Evolutionary conservation across 2,797 vertebrate species (phyloP).

Genomic region (Hemitrygon akajei): DNA sequence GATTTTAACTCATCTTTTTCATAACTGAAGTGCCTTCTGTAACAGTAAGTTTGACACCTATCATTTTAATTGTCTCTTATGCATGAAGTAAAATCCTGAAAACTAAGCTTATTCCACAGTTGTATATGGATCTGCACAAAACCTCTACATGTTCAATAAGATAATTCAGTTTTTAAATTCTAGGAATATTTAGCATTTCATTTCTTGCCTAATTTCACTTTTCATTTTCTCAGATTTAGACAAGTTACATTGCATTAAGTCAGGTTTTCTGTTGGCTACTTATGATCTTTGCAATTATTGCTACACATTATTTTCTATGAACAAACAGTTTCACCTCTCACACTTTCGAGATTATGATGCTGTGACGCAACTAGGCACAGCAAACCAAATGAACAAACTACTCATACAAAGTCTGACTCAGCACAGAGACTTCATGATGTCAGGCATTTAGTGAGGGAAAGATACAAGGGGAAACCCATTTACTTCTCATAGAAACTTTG

Average conservation of each 20-base stretch:
- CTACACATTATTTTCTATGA: not conserved
- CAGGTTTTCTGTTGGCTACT: not conserved
- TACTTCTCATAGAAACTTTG: not conserved
- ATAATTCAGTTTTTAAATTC: not conserved
- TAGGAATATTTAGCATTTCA: not conserved
- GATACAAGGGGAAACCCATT: not conserved
- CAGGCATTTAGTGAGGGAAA: not conserved
- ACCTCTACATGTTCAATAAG: too few relatives aligned
- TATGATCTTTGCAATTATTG: not conserved
- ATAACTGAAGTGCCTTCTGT: not conserved
- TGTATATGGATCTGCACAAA: not conserved
- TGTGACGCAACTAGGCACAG: not conserved
- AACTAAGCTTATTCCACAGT: not conserved
- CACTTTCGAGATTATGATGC: not conserved
- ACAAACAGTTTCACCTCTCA: not conserved
- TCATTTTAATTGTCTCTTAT: not conserved
- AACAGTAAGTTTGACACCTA: not conserved
- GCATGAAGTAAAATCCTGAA: not conserved
- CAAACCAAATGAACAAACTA: not conserved
- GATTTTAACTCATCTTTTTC: not conserved
- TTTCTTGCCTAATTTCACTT: not conserved
- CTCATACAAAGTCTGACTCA: not conserved
- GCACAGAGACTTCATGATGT: not conserved
- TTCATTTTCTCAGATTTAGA: not conserved
- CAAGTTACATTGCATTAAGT: not conserved